Percentiles rank a stretch among this genome's conserved stretches.
These are phyloP conservation scores for Huso huso DNA, from an alignment of 2,797 vertebrate species.

Conservation along the genomic window DNA sequence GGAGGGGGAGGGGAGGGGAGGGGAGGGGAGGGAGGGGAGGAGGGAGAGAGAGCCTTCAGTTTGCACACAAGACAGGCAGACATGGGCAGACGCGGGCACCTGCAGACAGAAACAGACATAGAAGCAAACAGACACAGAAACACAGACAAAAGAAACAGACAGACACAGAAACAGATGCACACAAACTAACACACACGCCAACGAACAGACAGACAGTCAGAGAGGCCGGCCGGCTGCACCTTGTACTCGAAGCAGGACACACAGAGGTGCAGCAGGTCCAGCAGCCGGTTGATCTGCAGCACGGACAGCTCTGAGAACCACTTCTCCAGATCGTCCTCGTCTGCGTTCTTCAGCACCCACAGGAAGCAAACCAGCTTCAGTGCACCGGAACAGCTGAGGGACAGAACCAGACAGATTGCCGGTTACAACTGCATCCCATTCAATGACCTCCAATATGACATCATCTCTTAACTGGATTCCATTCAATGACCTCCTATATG, in stretches of 20 bases:
- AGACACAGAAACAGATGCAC: too few species aligned
- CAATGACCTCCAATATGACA: too few species aligned
- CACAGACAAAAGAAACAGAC: too few species aligned
- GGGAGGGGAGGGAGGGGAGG: background rate
- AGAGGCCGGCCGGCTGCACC: conserved; percentile 31
- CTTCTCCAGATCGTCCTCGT: conserved; percentile 66
- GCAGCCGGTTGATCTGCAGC: conserved; percentile 72
- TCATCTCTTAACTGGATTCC: too few species aligned
- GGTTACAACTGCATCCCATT: background rate
- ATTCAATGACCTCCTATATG: too few species aligned
- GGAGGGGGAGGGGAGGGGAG: too few species aligned
- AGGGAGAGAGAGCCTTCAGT: too few species aligned
- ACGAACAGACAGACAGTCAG: background rate
- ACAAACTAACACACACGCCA: too few species aligned
- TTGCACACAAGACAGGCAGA: too few species aligned
- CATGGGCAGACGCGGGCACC: too few species aligned
- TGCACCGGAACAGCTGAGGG: conserved; percentile 62
- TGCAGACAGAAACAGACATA: too few species aligned
- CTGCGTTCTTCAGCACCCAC: conserved; percentile 87
- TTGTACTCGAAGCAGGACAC: conserved; percentile 81
- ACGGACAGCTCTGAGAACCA: conserved; percentile 79
- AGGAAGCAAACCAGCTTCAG: conserved; percentile 79
- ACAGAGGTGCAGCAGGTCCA: conserved; percentile 78
- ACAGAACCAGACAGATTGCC: background rate
- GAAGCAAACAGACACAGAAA: too few species aligned